A percentile compares a stretch with the other conserved stretches of the same genome.
phyloP scores from a whole-genome alignment of 2,888 invertebrate genomes.

The Rhorus exstirpatorius region DNA sequence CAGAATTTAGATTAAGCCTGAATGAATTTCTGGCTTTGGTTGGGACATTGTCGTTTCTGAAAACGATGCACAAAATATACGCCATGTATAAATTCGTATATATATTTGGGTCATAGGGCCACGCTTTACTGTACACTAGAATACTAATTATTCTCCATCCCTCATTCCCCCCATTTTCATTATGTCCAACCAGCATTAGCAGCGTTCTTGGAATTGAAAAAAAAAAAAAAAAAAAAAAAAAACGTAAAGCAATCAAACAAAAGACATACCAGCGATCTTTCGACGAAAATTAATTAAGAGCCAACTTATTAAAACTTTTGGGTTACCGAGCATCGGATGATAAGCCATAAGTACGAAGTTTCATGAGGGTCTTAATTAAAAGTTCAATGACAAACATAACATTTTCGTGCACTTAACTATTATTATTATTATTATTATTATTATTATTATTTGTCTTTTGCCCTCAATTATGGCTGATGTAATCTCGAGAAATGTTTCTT shows the following conservation, averaged over 20 bases:
- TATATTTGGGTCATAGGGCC: slow-evolving; percentile 9
- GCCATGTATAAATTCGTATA: background rate
- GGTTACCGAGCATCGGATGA: background rate
- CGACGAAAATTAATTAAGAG: slow-evolving; percentile 45
- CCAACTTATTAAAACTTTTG: slow-evolving; percentile 58
- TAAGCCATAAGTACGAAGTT: slow-evolving; percentile 22
- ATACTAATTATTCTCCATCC: background rate
- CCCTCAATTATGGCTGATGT: background rate
- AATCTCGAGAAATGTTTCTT: background rate
- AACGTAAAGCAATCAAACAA: too few relatives aligned
- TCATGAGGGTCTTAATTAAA: slow-evolving; percentile 28
- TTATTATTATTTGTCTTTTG: background rate
- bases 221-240: slow-evolving; percentile 5
- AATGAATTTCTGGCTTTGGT: slow-evolving; percentile 42
- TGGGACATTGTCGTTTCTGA: slow-evolving; percentile 50
- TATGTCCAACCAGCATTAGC: slow-evolving; percentile 15
- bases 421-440: too few relatives aligned
- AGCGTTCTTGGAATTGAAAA: background rate
- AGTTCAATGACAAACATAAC: slow-evolving; percentile 13
- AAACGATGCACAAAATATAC: too few relatives aligned
- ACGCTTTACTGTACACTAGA: background rate
- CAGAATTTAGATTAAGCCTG: slow-evolving; percentile 52
- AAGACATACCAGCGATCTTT: background rate
- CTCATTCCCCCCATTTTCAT: slow-evolving; percentile 13
- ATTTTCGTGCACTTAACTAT: too few relatives aligned